phyloP scores from a whole-genome alignment of 2,888 invertebrate genomes.

The Deroplatys truncata region DNA sequence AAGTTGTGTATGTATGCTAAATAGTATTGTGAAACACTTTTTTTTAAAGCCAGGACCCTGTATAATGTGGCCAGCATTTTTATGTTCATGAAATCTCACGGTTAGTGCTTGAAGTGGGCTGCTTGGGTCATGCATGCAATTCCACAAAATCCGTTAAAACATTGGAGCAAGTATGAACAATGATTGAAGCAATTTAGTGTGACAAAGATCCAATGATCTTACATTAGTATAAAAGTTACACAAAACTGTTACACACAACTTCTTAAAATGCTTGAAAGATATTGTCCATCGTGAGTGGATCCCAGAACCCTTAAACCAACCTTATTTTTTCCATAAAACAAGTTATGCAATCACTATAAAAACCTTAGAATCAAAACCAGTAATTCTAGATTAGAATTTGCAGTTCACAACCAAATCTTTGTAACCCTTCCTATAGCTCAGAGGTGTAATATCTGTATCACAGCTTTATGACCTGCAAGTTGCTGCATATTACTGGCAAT shows the following conservation, averaged over 20 bases:
- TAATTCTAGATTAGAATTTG: too few relatives aligned
- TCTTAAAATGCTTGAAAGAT: not conserved
- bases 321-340: too few relatives aligned
- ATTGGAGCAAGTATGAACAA: not conserved
- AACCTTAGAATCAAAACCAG: too few relatives aligned
- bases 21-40: slow-evolving; percentile 3
- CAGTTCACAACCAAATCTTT: too few relatives aligned
- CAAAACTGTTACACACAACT: not conserved
- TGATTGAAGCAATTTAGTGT: not conserved
- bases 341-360: too few relatives aligned
- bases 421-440: too few relatives aligned
- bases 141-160: not conserved
- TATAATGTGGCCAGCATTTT: slow-evolving; percentile 16
- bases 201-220: not conserved
- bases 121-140: not conserved
- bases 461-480: too few relatives aligned
- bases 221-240: not conserved
- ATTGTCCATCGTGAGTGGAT: not conserved
- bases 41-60: slow-evolving; percentile 26
- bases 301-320: too few relatives aligned
- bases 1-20: not conserved
- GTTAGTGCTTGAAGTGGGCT: not conserved
- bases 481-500: too few relatives aligned
- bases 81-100: not conserved
- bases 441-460: too few relatives aligned